A percentile compares a stretch with the other conserved stretches of the same genome.
phyloP scores from a whole-genome alignment of 2,797 vertebrate genomes.

The Holocentrus rufus region DNA sequence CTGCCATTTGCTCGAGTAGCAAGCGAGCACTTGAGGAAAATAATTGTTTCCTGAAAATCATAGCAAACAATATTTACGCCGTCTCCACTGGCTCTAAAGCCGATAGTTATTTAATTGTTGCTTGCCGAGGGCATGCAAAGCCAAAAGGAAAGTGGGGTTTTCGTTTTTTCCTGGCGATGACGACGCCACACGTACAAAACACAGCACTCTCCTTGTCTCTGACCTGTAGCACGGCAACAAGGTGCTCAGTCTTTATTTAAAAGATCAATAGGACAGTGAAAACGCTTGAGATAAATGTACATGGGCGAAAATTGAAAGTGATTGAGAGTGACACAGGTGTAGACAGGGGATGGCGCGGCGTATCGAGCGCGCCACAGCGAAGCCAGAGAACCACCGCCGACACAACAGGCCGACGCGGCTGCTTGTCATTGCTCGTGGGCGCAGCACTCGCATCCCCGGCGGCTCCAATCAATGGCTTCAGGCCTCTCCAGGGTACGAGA shows the following conservation, averaged over 20 bases:
- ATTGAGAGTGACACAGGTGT: constrained; percentile 41
- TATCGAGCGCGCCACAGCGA: constrained; percentile 6
- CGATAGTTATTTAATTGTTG: constrained; percentile 27
- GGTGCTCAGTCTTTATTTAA: constrained; percentile 51
- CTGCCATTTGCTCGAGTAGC: constrained; percentile 34
- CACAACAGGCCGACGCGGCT: constrained; percentile 12
- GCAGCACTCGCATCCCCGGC: too few relatives aligned
- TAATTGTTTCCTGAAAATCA: constrained; percentile 34
- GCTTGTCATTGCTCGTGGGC: constrained; percentile 11
- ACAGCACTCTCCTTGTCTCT: constrained; percentile 14
- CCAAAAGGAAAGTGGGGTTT: constrained; percentile 10
- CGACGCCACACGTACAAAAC: too few relatives aligned
- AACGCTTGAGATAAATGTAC: constrained; percentile 27
- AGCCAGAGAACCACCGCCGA: constrained; percentile 22
- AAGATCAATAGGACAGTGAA: constrained; percentile 50
- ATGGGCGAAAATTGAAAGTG: constrained; percentile 41
- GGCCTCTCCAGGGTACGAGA: constrained; percentile 5
- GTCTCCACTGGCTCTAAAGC: constrained; percentile 23
- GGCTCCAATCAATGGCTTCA: constrained; percentile 9
- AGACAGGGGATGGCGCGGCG: constrained; percentile 4
- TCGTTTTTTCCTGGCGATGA: not conserved
- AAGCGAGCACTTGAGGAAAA: constrained; percentile 40
- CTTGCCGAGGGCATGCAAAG: constrained; percentile 25
- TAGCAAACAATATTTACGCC: constrained; percentile 15
- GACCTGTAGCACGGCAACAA: constrained; percentile 34